Percentiles rank a stretch among this genome's conserved stretches.
These are phyloP conservation scores for Crypturellus undulatus DNA, from an alignment of 2,113 vertebrate species.

Conservation along the genomic window DNA sequence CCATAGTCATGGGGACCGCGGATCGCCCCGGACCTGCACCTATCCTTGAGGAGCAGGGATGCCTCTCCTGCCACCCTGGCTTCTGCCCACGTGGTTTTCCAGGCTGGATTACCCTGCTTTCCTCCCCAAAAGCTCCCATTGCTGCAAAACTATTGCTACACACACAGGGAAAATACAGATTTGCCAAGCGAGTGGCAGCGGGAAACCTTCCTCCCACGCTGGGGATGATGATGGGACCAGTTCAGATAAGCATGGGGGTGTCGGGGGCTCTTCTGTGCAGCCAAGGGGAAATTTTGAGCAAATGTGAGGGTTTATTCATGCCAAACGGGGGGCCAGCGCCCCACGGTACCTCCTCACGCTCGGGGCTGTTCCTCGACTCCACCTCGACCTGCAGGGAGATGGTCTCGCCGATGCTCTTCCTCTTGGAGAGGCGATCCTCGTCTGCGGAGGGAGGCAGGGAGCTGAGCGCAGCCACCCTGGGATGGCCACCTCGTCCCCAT, in stretches of 20 bases:
- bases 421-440: slow-evolving; percentile 94
- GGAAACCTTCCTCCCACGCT: neutral
- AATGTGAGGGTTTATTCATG: neutral
- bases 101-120: neutral
- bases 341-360: slow-evolving; percentile 89
- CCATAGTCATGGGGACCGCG: no score
- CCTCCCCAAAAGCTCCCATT: fast-evolving
- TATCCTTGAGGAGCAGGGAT: neutral
- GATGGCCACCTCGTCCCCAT: neutral
- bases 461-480: neutral
- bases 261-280: fast-evolving
- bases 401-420: slow-evolving; percentile 95
- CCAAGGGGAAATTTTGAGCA: neutral
- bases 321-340: neutral
- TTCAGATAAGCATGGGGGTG: neutral
- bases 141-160: neutral
- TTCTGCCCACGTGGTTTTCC: neutral
- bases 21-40: neutral
- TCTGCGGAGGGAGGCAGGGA: slow-evolving; percentile 75
- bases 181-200: neutral
- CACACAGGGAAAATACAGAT: neutral
- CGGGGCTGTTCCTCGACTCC: slow-evolving; percentile 94
- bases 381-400: slow-evolving; percentile 96
- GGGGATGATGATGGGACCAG: neutral
- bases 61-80: no score